Conservation (phyloP, 2,113 vertebrate species). For the Herpailurus yagouaroundi region DNA sequence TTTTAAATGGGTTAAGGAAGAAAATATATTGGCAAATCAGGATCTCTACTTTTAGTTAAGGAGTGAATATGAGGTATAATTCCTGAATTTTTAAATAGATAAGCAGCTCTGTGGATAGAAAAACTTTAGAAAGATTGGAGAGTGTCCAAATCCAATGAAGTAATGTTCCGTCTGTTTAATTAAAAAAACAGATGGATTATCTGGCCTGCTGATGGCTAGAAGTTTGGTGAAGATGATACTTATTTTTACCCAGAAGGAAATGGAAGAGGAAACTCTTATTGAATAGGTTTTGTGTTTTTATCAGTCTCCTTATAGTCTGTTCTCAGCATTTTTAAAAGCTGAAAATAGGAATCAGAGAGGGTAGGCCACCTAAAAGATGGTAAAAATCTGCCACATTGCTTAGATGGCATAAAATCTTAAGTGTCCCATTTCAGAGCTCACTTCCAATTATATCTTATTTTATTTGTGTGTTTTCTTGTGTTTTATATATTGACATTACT, state of each 20-base stretch:
- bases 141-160: constrained; percentile 71
- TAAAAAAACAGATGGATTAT: constrained; percentile 71
- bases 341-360: constrained; percentile 5
- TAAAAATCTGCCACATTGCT: constrained; percentile 37
- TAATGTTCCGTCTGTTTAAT: constrained; percentile 65
- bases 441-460: neutral
- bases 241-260: constrained; percentile 51
- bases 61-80: constrained; percentile 52
- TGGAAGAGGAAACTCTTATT: constrained; percentile 37
- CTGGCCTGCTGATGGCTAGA: constrained; percentile 18
- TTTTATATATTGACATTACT: neutral
- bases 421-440: neutral
- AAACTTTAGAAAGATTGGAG: constrained; percentile 58
- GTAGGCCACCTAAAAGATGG: neutral
- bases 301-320: constrained; percentile 35
- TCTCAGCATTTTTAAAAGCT: constrained; percentile 55
- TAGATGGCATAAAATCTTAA: constrained; percentile 35
- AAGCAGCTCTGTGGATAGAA: constrained; percentile 29
- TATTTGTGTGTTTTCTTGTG: constrained; percentile 39
- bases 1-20: constrained; percentile 42
- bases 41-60: constrained; percentile 49
- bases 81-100: constrained; percentile 6
- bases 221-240: constrained; percentile 42
- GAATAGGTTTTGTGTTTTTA: constrained; percentile 60
- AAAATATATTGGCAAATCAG: constrained; percentile 44